Conservation (phyloP, 2,113 vertebrate genomes). For the Craseonycteris thonglongyai region DNA sequence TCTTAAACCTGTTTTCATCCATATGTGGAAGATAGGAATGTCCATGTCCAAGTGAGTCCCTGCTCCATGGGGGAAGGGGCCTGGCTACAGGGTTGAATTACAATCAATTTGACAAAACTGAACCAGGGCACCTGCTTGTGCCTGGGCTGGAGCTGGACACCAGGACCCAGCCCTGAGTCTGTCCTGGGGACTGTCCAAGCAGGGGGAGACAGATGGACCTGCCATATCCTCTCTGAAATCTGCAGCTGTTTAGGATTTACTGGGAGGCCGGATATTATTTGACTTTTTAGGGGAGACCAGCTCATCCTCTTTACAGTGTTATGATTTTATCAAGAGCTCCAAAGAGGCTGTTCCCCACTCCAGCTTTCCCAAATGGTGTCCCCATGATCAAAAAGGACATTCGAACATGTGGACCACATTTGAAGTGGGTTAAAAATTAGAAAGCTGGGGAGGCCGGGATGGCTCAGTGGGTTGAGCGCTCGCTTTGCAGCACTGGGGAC, state of each 20-base stretch:
- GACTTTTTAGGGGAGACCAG: not conserved
- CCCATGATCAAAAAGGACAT: not conserved
- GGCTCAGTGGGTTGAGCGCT: too few relatives aligned
- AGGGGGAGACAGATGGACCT: not conserved
- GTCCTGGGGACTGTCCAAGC: not conserved
- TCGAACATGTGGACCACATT: not conserved
- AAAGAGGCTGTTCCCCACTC: not conserved
- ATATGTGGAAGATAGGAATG: not conserved
- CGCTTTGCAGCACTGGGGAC: too few relatives aligned
- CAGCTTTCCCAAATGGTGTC: not conserved
- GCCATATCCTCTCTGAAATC: not conserved
- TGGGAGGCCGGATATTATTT: not conserved
- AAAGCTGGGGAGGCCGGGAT: not conserved
- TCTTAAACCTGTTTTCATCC: not conserved
- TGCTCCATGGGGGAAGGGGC: not conserved
- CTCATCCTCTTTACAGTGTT: not conserved
- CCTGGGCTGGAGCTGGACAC: not conserved
- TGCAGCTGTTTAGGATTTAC: not conserved
- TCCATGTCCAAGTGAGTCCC: too few relatives aligned
- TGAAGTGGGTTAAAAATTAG: not conserved
- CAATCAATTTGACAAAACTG: not conserved
- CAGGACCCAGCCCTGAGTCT: not conserved
- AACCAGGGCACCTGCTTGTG: not conserved
- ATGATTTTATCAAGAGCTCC: not conserved
- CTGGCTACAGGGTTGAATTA: not conserved